Percentiles rank a stretch among this genome's conserved stretches.
Conservation (phyloP, 2,113 vertebrate species). For the Pachycephala philippinensis region DNA sequence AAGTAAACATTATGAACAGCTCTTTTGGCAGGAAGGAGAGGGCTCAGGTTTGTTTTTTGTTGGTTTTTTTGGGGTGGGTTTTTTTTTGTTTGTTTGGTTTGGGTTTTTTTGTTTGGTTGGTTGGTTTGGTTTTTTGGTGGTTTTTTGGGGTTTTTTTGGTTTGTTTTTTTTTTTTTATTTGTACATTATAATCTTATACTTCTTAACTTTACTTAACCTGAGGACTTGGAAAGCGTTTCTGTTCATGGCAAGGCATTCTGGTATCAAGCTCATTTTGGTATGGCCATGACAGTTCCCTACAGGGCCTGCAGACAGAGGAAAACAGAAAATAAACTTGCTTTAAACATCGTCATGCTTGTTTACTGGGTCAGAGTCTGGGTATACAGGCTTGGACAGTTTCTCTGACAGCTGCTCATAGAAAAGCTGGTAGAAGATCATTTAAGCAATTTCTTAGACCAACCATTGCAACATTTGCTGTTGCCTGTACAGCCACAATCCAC, state of each 20-base stretch:
- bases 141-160: too few relatives aligned
- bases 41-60: background rate
- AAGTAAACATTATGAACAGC: background rate
- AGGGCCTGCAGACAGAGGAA: background rate
- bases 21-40: background rate
- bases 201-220: background rate
- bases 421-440: background rate
- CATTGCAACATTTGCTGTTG: background rate
- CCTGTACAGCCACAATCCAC: background rate
- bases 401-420: background rate
- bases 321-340: background rate
- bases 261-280: background rate
- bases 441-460: background rate
- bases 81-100: background rate
- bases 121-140: too few relatives aligned
- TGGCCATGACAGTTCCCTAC: background rate
- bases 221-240: background rate
- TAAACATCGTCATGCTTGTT: background rate
- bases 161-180: background rate
- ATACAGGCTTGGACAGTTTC: background rate
- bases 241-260: background rate
- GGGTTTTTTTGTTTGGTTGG: too few relatives aligned
- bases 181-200: background rate
- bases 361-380: background rate
- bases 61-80: rapidly evolving